These are phyloP conservation scores for Sminthurinus aureus DNA, from an alignment of 2,888 invertebrate genomes.

Conservation along the genomic window DNA sequence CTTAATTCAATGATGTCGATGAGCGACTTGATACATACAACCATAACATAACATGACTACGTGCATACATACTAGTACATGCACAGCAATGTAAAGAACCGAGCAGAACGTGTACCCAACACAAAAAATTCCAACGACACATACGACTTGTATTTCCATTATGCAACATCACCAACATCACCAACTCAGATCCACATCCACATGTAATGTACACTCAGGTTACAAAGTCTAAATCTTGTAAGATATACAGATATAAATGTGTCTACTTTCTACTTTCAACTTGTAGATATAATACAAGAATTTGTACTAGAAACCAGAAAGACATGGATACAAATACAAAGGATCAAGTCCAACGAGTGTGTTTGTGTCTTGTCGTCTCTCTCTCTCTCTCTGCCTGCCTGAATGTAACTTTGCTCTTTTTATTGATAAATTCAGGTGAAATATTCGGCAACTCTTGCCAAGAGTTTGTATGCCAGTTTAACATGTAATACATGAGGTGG, in stretches of 20 bases:
- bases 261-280: background rate
- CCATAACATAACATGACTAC: too few species aligned
- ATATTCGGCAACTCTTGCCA: slow-evolving; percentile 42
- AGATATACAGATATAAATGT: background rate
- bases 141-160: too few species aligned
- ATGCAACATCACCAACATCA: too few species aligned
- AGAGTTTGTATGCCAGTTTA: slow-evolving; percentile 32
- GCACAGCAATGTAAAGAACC: too few species aligned
- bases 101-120: too few species aligned
- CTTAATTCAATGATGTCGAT: slow-evolving; percentile 39
- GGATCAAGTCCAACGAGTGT: slow-evolving; percentile 25
- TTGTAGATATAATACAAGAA: too few species aligned
- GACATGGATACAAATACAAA: background rate
- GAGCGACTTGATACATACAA: slow-evolving; percentile 27
- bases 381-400: background rate
- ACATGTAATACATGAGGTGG: slow-evolving; percentile 39
- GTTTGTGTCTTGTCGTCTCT: background rate
- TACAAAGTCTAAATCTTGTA: background rate
- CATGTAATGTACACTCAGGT: background rate
- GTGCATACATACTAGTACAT: too few species aligned
- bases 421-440: slow-evolving; percentile 44
- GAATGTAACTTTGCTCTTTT: slow-evolving; percentile 1
- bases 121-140: too few species aligned
- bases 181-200: background rate
- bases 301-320: background rate